Percentiles rank a stretch among this genome's conserved stretches.
phyloP scores from a whole-genome alignment of 1,140 invertebrate genomes.

The Lanistes nyassanus region DNA sequence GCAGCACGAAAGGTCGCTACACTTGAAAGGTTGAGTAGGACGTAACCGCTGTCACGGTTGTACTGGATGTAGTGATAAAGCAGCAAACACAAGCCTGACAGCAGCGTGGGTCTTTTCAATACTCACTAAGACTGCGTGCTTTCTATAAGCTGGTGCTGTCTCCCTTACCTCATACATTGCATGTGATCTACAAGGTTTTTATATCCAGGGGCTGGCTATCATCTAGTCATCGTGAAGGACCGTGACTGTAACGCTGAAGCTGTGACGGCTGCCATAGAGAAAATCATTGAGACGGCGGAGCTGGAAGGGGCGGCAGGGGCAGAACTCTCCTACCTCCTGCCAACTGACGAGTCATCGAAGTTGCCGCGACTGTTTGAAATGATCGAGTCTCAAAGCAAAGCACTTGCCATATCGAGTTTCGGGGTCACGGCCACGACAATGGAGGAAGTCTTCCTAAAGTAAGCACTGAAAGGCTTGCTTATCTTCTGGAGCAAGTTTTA shows the following conservation, averaged over 20 bases:
- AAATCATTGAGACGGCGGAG: constrained; percentile 45
- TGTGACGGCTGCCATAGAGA: constrained; percentile 47
- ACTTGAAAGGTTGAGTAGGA: no score
- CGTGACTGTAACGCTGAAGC: constrained; percentile 69
- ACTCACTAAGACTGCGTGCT: no score
- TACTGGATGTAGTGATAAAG: no score
- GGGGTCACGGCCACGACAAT: constrained; percentile 84
- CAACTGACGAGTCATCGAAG: constrained; percentile 56
- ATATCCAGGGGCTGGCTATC: constrained; percentile 60
- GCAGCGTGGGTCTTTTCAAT: no score
- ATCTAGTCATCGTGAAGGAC: constrained; percentile 61
- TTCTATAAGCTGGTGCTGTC: no score
- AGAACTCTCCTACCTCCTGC: constrained; percentile 62
- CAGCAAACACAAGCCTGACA: no score
- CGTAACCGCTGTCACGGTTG: no score
- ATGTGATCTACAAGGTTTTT: no score
- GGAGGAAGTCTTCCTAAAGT: constrained; percentile 89
- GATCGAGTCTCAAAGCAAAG: constrained; percentile 72
- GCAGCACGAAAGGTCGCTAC: no score
- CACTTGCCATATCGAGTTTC: constrained; percentile 78
- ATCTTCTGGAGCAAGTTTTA: no score
- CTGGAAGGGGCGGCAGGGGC: constrained; percentile 60
- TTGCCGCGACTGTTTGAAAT: constrained; percentile 72
- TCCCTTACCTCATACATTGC: no score
- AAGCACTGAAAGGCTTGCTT: no score